These are phyloP conservation scores for Coptotermes formosanus DNA, from an alignment of 1,140 invertebrate genomes.

Conservation along the genomic window DNA sequence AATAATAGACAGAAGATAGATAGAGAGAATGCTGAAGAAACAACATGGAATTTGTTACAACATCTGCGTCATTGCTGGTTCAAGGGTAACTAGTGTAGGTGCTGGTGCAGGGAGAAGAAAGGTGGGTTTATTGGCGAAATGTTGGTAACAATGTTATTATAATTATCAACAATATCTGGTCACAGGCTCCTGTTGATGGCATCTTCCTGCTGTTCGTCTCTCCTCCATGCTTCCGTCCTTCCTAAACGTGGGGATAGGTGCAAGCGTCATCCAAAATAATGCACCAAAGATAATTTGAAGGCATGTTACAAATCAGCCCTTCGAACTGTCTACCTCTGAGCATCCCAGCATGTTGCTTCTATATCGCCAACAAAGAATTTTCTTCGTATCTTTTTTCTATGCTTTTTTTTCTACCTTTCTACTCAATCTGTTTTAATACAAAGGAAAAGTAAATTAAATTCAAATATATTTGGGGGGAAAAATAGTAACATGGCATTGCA, in stretches of 20 bases:
- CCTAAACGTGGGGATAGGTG: neutral
- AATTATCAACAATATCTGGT: neutral
- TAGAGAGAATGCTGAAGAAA: neutral
- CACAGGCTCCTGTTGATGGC: neutral
- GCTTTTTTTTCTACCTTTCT: conserved; percentile 23
- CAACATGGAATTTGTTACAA: conserved; percentile 12
- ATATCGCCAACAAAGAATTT: conserved; percentile 36
- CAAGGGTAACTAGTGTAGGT: neutral
- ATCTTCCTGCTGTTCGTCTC: neutral
- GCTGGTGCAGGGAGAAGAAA: neutral
- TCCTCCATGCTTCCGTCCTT: neutral
- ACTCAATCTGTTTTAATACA: conserved; percentile 12
- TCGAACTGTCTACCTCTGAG: too few species aligned
- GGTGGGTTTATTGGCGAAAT: neutral
- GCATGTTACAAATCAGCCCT: too few species aligned
- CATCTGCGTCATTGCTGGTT: neutral
- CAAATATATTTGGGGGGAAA: neutral
- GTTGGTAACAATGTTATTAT: neutral
- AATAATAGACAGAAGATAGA: neutral
- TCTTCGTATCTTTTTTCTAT: conserved; percentile 33
- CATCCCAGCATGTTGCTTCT: neutral
- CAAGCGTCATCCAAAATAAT: too few species aligned
- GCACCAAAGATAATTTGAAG: neutral
- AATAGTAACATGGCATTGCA: conserved; percentile 26
- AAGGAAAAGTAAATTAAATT: conserved; percentile 22